Evolutionary conservation across 2,888 invertebrate species (phyloP).

Genomic region (Leptinotarsa juncta): DNA sequence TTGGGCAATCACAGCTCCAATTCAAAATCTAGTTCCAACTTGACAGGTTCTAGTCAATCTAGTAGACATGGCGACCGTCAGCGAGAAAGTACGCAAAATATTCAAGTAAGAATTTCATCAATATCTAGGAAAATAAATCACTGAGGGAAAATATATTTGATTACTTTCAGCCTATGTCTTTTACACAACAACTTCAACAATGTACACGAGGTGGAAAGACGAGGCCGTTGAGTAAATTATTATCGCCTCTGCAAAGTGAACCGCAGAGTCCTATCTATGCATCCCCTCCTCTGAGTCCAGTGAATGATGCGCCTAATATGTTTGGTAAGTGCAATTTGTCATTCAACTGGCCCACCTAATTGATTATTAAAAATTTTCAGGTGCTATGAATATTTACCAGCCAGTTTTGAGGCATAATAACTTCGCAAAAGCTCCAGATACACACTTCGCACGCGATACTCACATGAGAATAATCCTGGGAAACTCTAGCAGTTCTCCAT

Average conservation of each 20-base stretch:
- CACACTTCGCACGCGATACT: conserved; percentile 89
- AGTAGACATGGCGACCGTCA: conserved; percentile 63
- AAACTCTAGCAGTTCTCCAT: conserved; percentile 57
- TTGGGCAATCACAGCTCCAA: conserved; percentile 79
- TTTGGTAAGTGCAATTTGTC: conserved; percentile 56
- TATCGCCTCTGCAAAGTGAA: conserved; percentile 73
- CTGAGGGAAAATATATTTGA: no score
- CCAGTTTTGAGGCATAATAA: conserved; percentile 64
- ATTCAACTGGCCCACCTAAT: not conserved
- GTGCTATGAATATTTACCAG: conserved; percentile 65
- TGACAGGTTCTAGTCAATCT: conserved; percentile 72
- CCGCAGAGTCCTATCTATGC: conserved; percentile 79
- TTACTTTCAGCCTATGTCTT: conserved; percentile 78
- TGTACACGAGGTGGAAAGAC: conserved; percentile 78
- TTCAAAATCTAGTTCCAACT: conserved; percentile 82
- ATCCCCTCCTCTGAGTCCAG: conserved; percentile 74
- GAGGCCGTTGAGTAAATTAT: conserved; percentile 73
- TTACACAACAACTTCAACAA: conserved; percentile 92
- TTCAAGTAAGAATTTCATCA: conserved; percentile 51
- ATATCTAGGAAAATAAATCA: no score
- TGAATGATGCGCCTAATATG: conserved; percentile 63
- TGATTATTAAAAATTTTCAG: conserved; percentile 43
- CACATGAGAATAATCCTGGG: conserved; percentile 89
- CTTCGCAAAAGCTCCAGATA: conserved; percentile 72
- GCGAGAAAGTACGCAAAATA: conserved; percentile 56